Conservation (phyloP, 2,888 invertebrate species). For the Hypselothyrea guttata region DNA sequence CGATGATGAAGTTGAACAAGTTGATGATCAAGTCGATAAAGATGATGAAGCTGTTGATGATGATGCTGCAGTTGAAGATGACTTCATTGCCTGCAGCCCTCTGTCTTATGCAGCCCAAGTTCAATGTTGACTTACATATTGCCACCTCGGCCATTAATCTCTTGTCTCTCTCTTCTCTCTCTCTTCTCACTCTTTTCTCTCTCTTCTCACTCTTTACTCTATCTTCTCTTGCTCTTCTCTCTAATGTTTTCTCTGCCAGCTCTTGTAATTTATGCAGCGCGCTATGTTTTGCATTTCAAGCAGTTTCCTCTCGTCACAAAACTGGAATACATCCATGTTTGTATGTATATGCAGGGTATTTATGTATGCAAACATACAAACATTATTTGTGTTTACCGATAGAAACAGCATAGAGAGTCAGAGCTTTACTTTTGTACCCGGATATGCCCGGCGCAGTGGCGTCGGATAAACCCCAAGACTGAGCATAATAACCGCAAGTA, state of each 20-base stretch:
- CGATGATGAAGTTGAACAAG: constrained; percentile 3
- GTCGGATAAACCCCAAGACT: background rate
- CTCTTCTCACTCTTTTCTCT: background rate
- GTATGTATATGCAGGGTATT: background rate
- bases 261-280: constrained; percentile 55
- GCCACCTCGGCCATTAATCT: constrained; percentile 3
- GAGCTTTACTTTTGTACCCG: constrained; percentile 28
- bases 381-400: constrained; percentile 1
- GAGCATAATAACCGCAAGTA: too few relatives aligned
- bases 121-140: constrained; percentile 33
- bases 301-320: constrained; percentile 48
- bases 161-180: background rate
- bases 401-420: constrained; percentile 21
- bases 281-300: constrained; percentile 53
- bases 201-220: too few relatives aligned
- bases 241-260: constrained; percentile 17
- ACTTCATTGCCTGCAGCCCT: constrained; percentile 37
- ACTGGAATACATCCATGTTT: constrained; percentile 29
- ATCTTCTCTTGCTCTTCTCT: background rate
- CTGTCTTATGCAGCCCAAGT: constrained; percentile 8
- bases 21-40: constrained; percentile 16
- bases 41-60: background rate
- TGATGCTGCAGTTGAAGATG: constrained; percentile 20
- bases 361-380: background rate
- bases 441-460: constrained; percentile 20